phyloP scores from a whole-genome alignment of 2,113 vertebrate genomes.

The rat (Rattus norvegicus) region DNA sequence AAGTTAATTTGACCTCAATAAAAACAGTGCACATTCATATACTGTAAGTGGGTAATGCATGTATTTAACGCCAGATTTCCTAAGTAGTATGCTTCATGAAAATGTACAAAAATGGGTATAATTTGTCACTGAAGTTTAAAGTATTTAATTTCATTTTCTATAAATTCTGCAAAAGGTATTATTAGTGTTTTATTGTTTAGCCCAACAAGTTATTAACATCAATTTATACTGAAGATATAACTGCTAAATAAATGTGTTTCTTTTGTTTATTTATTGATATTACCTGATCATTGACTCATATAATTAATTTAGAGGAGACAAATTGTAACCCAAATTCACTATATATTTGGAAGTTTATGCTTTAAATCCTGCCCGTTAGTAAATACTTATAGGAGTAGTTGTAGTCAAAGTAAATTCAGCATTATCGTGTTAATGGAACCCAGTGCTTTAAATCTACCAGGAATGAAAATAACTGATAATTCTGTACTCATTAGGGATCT shows the following conservation, averaged over 20 bases:
- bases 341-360: constrained; percentile 80
- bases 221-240: background rate
- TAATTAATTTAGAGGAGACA: constrained; percentile 77
- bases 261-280: constrained; percentile 64
- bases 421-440: constrained; percentile 88
- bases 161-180: background rate
- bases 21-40: background rate
- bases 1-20: background rate
- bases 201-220: constrained; percentile 34
- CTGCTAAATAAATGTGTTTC: constrained; percentile 43
- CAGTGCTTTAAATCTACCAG: constrained; percentile 88
- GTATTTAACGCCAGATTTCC: background rate
- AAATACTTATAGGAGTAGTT: constrained; percentile 84
- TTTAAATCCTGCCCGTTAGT: constrained; percentile 79
- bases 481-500: constrained; percentile 86
- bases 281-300: constrained; percentile 69
- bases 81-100: background rate
- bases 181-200: constrained; percentile 1
- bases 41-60: background rate
- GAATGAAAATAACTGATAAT: constrained; percentile 91
- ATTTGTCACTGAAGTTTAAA: background rate
- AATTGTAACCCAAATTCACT: constrained; percentile 79
- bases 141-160: background rate
- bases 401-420: constrained; percentile 83
- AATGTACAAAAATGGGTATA: background rate